A percentile compares a stretch with the other conserved stretches of the same genome.
These are phyloP conservation scores for Megamerina dolium DNA, from an alignment of 2,888 invertebrate genomes.

Conservation along the genomic window DNA sequence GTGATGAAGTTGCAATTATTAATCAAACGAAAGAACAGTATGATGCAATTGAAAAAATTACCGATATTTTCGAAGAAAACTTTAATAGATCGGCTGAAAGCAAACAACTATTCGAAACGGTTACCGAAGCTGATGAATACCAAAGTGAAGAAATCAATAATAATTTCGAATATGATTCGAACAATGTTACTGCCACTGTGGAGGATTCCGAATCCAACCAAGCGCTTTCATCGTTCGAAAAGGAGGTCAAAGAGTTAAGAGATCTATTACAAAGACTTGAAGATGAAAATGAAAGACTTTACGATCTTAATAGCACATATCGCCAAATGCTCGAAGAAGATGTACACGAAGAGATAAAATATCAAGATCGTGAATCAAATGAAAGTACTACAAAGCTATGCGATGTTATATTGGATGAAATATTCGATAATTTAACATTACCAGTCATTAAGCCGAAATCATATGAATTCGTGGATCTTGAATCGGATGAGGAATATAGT, in stretches of 20 bases:
- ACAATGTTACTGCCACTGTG: conserved; percentile 4
- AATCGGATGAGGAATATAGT: conserved; percentile 31
- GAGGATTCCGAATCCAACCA: too few relatives aligned
- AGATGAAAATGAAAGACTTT: conserved; percentile 24
- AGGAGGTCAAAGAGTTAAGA: conserved; percentile 27
- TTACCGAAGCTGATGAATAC: not conserved
- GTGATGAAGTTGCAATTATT: too few relatives aligned
- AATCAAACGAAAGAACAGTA: too few relatives aligned
- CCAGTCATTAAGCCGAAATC: conserved; percentile 17
- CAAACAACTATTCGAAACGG: not conserved
- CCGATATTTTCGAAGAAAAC: too few relatives aligned
- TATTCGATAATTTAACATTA: conserved; percentile 22
- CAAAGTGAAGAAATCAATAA: not conserved
- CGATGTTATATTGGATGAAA: conserved; percentile 21
- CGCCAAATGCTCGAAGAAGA: conserved; percentile 11
- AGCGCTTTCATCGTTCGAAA: conserved; percentile 20
- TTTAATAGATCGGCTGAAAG: too few relatives aligned
- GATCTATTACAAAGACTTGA: conserved; percentile 31
- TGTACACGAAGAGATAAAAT: conserved; percentile 6
- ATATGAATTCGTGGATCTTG: conserved; percentile 27
- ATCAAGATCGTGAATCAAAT: conserved; percentile 12
- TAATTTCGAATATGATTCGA: conserved; percentile 1
- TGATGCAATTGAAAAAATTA: too few relatives aligned
- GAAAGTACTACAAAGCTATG: conserved; percentile 16
- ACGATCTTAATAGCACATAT: conserved; percentile 17